A percentile compares a stretch with the other conserved stretches of the same genome.
These are phyloP conservation scores for Cairina moschata DNA, from an alignment of 2,113 vertebrate species.

Conservation along the genomic window DNA sequence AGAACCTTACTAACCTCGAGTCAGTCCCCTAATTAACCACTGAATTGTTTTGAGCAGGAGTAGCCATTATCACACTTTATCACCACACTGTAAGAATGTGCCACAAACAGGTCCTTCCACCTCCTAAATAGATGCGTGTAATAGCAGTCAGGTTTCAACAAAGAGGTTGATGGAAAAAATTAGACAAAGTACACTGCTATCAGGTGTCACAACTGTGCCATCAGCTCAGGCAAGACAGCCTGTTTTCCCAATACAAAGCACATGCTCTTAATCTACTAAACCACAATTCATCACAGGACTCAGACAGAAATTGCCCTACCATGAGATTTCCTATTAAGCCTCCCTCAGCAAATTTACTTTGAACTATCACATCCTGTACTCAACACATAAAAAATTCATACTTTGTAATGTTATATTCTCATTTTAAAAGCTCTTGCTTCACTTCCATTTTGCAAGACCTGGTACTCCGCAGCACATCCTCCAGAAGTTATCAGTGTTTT, in stretches of 20 bases:
- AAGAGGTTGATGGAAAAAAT: neutral
- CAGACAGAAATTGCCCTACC: neutral
- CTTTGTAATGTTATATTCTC: neutral
- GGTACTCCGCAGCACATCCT: neutral
- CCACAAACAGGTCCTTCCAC: constrained; percentile 3
- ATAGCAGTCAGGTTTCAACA: neutral
- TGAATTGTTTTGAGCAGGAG: neutral
- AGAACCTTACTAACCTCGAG: neutral
- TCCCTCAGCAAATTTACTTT: neutral
- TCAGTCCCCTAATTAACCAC: neutral
- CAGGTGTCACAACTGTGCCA: neutral
- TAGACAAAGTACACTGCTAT: neutral
- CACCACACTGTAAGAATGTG: neutral
- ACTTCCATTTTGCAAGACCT: neutral
- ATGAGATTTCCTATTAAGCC: neutral
- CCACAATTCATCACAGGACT: neutral
- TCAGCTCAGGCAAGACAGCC: neutral
- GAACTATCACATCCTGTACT: neutral
- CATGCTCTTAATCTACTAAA: neutral
- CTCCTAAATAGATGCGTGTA: neutral
- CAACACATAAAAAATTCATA: neutral
- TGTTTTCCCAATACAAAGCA: neutral
- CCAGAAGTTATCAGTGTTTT: neutral
- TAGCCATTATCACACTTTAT: neutral
- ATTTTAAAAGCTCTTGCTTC: neutral